A percentile compares a stretch with the other conserved stretches of the same genome.
These are phyloP conservation scores for Yoshiicerus persimilis DNA, from an alignment of 1,140 invertebrate species.

Conservation along the genomic window DNA sequence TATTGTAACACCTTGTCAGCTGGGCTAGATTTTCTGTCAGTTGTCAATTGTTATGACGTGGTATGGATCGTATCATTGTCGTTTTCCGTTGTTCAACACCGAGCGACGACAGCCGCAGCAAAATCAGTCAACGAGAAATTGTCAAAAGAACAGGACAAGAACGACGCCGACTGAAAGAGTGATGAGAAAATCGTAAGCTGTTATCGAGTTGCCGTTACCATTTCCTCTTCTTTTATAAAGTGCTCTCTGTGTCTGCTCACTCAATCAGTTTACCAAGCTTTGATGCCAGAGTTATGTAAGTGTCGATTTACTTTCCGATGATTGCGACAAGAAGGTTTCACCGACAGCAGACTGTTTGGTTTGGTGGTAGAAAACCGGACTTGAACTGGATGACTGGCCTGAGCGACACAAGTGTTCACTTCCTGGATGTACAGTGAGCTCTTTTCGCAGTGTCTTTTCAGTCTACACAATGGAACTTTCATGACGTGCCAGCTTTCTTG, in stretches of 20 bases:
- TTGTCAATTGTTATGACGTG: neutral
- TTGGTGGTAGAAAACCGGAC: neutral
- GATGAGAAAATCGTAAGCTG: neutral
- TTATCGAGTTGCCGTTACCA: neutral
- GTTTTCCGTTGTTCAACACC: neutral
- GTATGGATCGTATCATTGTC: neutral
- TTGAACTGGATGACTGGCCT: neutral
- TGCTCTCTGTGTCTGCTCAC: neutral
- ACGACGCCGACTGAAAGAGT: neutral
- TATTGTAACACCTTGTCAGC: too few relatives aligned
- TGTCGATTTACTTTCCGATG: neutral
- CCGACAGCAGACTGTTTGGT: neutral
- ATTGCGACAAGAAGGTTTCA: neutral
- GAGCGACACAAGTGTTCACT: slow-evolving; percentile 6
- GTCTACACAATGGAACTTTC: slow-evolving; percentile 41
- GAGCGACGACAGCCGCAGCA: neutral
- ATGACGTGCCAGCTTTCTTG: slow-evolving; percentile 43
- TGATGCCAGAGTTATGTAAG: neutral
- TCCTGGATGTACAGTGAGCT: neutral
- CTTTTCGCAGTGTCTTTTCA: neutral
- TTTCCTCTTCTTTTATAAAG: neutral
- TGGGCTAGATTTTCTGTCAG: too few relatives aligned
- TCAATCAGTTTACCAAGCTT: neutral
- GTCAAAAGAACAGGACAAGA: neutral
- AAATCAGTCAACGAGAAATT: neutral